Evolutionary conservation across 2,797 vertebrate genomes (phyloP), one percentile per base, ranked within the genome.

Genomic region (Malurus splendens): DNA sequence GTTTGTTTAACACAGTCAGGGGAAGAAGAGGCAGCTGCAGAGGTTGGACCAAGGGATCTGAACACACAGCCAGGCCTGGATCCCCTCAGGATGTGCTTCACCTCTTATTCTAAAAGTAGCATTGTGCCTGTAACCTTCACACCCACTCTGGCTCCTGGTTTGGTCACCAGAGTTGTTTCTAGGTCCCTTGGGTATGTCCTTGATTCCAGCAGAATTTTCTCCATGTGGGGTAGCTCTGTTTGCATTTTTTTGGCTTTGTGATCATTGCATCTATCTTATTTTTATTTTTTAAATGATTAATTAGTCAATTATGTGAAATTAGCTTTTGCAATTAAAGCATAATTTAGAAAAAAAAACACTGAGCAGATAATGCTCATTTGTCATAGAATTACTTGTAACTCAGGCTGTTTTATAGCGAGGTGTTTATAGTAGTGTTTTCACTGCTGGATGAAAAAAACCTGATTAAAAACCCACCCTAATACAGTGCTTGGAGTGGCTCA

Each of bases 221-320:
- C 51, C 23, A 8, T 83, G 64, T 87, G 60, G 68, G 68, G 48
- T 25, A 86, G 57, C 54, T 91, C 73, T 86, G 54, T 36, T 85
- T 51, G 33, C 52, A 68, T 39, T 65, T 57, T 36, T 89, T 57
- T 39, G 52, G 50, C 55, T 39, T 89, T 80, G 48, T 80, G 66
- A 62, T 90, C 1, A 2, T 78, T 84, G 52, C 52, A 32, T 83
- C 61, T 86, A 72, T 93, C 83, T 87, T 87, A 9, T 86, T 82
- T 86, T 90, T 60, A n/a, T 66, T 73, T 90, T 94, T 91, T 54
- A 8, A 55, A 83, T 89, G 81, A 94, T 95, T 91, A 94, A 95
- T 95, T 90, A 80, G 88, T 87, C 88, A 74, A 89, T 93, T 93
- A 78, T 64, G 87, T 87, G 54, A 93, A 93, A 95, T 95, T 87